Evolutionary conservation across 2,113 vertebrate genomes (phyloP).

Genomic region (Oriolus oriolus): DNA sequence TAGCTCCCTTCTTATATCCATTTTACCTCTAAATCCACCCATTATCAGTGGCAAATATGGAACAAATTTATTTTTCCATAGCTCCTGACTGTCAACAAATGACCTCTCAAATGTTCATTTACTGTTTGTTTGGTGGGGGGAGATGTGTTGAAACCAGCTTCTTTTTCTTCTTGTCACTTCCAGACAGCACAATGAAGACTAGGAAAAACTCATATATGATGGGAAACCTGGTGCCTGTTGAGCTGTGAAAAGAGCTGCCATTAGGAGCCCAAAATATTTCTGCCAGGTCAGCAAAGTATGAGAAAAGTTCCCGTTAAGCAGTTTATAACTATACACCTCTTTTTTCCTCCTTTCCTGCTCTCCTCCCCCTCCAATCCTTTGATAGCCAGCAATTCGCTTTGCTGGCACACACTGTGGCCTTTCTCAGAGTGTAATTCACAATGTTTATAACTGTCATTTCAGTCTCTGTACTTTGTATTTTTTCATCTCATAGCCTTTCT

Average conservation of each 20-base stretch:
- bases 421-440: not conserved
- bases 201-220: not conserved
- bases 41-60: not conserved
- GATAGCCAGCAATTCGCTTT: not conserved
- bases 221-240: not conserved
- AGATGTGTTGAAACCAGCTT: not conserved
- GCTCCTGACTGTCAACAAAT: not conserved
- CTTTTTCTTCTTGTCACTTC: not conserved
- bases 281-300: not conserved
- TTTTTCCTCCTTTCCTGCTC: not conserved
- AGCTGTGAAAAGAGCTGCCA: constrained; percentile 10
- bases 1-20: not conserved
- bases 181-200: not conserved
- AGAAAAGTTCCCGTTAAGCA: not conserved
- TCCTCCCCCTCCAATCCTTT: not conserved
- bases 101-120: not conserved
- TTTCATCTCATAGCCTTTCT: constrained; percentile 18
- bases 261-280: not conserved
- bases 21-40: not conserved
- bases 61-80: not conserved
- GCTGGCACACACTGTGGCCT: not conserved
- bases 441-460: constrained; percentile 28
- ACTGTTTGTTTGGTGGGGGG: not conserved
- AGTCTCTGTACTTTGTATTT: not conserved
- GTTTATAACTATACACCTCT: not conserved